Percentiles rank a stretch among this genome's conserved stretches.
Evolutionary conservation across 2,113 vertebrate species (phyloP).

Genomic region (Arothron firmamentum): DNA sequence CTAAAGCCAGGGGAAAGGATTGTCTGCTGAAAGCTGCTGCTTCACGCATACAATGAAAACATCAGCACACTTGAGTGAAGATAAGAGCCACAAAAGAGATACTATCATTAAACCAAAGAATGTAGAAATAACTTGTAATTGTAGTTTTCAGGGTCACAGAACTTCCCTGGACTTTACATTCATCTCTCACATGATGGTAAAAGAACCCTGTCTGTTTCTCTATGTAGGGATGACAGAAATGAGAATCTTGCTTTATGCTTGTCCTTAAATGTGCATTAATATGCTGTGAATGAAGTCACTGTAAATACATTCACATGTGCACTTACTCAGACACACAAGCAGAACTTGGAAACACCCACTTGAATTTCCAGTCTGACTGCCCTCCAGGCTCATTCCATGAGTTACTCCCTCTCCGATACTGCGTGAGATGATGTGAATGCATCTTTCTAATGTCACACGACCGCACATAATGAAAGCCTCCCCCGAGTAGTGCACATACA

Average conservation of each 20-base stretch:
- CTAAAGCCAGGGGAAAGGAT: neutral
- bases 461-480: neutral
- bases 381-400: constrained; percentile 47
- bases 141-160: neutral
- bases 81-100: constrained; percentile 21
- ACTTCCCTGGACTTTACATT: neutral
- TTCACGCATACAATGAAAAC: neutral
- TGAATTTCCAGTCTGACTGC: constrained; percentile 68
- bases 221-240: neutral
- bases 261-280: neutral
- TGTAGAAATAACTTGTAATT: neutral
- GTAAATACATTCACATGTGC: constrained; percentile 22
- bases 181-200: neutral
- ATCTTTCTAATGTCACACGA: constrained; percentile 11
- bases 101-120: constrained; percentile 5
- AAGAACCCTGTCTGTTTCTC: neutral
- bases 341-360: constrained; percentile 53
- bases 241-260: neutral
- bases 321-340: constrained; percentile 24
- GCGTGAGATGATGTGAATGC: constrained; percentile 14
- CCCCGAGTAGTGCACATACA: neutral
- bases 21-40: neutral
- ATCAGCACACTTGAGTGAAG: neutral
- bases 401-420: constrained; percentile 28
- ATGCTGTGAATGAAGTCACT: constrained; percentile 11